Evolutionary conservation across 2,888 invertebrate genomes (phyloP).

Genomic region (Microctonus aethiopoides): DNA sequence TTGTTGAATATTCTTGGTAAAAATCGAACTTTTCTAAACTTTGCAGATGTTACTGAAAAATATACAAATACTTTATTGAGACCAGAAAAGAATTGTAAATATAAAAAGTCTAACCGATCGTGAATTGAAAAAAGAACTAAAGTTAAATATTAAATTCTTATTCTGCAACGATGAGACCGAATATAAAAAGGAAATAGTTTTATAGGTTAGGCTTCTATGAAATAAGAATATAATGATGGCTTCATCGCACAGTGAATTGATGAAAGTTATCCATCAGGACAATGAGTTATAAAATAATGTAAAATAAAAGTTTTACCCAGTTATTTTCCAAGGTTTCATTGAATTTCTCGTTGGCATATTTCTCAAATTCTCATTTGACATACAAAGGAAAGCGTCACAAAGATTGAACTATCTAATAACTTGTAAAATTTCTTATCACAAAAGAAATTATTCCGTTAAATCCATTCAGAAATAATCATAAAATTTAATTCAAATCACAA

Average conservation of each 20-base stretch:
- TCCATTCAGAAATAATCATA: too few species aligned
- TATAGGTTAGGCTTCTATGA: background rate
- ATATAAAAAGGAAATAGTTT: background rate
- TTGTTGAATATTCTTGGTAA: background rate
- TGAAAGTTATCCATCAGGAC: background rate
- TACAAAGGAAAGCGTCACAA: too few species aligned
- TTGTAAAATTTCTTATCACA: too few species aligned
- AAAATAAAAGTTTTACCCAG: background rate
- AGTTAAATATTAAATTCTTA: constrained; percentile 6
- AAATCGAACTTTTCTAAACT: constrained; percentile 10
- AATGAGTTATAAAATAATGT: background rate
- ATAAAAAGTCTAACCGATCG: background rate
- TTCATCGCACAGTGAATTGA: background rate
- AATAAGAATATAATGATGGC: background rate
- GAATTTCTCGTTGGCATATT: background rate
- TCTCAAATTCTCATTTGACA: too few species aligned
- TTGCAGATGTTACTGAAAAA: constrained; percentile 14
- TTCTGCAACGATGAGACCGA: background rate
- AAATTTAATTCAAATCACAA: background rate
- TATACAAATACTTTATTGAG: constrained; percentile 17
- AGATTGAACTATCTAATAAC: too few species aligned
- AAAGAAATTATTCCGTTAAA: too few species aligned
- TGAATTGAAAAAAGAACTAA: background rate
- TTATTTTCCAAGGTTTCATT: background rate
- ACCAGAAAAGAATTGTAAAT: background rate